A percentile compares a stretch with the other conserved stretches of the same genome.
Evolutionary conservation across 2,113 vertebrate genomes (phyloP).

Genomic region (Salvelinus namaycush): DNA sequence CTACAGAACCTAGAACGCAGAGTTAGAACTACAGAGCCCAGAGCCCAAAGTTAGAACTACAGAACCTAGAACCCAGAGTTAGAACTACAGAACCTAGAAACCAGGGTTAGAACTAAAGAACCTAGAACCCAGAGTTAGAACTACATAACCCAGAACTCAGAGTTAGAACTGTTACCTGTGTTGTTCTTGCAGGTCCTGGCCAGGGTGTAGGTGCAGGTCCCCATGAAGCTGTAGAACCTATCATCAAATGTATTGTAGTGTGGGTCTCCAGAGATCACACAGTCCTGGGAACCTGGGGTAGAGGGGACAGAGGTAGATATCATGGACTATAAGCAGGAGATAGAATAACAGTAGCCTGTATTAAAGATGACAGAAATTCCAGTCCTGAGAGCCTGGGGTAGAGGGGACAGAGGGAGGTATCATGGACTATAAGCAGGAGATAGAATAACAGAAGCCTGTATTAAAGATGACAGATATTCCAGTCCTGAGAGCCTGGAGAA

Average conservation of each 20-base stretch:
- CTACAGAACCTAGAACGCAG: not conserved
- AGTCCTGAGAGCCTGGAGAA: slow-evolving; percentile 70
- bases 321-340: no score
- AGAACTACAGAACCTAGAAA: not conserved
- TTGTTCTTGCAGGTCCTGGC: slow-evolving; percentile 71
- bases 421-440: no score
- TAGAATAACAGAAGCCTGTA: not conserved
- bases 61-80: no score
- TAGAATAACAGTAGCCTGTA: not conserved
- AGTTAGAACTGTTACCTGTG: slow-evolving; percentile 48
- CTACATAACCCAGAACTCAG: not conserved
- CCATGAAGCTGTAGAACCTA: slow-evolving; percentile 82
- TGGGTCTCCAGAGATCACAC: slow-evolving; percentile 83
- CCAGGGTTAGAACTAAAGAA: not conserved
- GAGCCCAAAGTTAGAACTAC: no score
- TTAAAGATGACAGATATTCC: slow-evolving; percentile 67
- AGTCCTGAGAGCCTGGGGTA: slow-evolving; percentile 71
- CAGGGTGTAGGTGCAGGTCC: slow-evolving; percentile 83
- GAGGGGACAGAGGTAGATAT: not conserved
- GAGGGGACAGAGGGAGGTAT: not conserved
- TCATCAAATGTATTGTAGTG: slow-evolving; percentile 85
- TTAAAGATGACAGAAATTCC: slow-evolving; percentile 67
- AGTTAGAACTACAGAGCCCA: not conserved
- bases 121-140: not conserved
- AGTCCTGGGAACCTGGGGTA: slow-evolving; percentile 71